Evolutionary conservation across 2,797 vertebrate species (phyloP).

Genomic region (Lycodopsis pacificus): DNA sequence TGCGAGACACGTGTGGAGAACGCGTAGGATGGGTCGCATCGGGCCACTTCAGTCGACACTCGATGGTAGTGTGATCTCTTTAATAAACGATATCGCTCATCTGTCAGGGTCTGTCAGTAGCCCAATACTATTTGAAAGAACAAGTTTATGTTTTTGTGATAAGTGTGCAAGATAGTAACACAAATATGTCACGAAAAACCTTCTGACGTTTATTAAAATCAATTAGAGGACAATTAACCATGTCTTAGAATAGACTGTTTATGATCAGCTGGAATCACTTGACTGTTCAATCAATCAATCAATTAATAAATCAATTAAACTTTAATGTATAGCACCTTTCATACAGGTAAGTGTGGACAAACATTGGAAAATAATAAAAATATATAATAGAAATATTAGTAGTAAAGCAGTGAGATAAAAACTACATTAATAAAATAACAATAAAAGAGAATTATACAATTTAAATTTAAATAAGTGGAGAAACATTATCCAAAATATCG

Average conservation of each 20-base stretch:
- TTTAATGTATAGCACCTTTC: neutral
- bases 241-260: constrained; percentile 8
- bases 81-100: neutral
- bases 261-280: neutral
- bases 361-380: neutral
- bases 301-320: neutral
- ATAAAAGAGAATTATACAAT: neutral
- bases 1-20: constrained; percentile 94
- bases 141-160: neutral
- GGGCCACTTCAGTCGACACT: constrained; percentile 96
- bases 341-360: too few relatives aligned
- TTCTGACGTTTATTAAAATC: constrained; percentile 3
- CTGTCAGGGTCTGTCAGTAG: neutral
- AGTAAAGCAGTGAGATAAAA: neutral
- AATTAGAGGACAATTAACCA: neutral
- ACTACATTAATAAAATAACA: neutral
- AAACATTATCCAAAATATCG: neutral
- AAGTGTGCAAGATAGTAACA: neutral
- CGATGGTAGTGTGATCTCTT: constrained; percentile 85
- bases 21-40: constrained; percentile 95
- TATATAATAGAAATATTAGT: neutral
- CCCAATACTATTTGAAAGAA: neutral
- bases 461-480: neutral
- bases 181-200: neutral
- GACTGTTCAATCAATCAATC: constrained; percentile 1